These are phyloP conservation scores for Parnassius mnemosyne DNA, from an alignment of 2,888 invertebrate species.

Conservation along the genomic window DNA sequence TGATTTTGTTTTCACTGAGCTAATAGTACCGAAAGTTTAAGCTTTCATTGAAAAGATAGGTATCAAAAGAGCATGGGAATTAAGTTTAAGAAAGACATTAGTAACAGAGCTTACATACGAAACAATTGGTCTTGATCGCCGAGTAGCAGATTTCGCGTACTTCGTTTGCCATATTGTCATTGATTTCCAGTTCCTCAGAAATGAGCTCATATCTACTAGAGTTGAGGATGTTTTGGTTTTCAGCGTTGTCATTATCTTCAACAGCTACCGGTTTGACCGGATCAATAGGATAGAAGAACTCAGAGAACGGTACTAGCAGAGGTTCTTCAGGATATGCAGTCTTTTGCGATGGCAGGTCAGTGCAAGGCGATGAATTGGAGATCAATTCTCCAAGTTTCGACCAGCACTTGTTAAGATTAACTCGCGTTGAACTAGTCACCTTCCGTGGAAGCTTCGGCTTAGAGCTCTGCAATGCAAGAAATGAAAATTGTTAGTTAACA, in stretches of 20 bases:
- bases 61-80: conserved; percentile 40
- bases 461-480: conserved; percentile 71
- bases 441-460: conserved; percentile 80
- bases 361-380: conserved; percentile 65
- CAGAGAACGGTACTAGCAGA: conserved; percentile 62
- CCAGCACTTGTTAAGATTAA: conserved; percentile 85
- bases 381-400: conserved; percentile 81
- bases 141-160: conserved; percentile 78
- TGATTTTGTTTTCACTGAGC: conserved; percentile 78
- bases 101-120: conserved; percentile 73
- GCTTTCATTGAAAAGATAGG: conserved; percentile 31
- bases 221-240: conserved; percentile 71
- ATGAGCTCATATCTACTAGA: conserved; percentile 65
- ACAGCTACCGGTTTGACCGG: conserved; percentile 66
- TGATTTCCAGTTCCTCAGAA: conserved; percentile 66
- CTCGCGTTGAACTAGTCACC: conserved; percentile 78
- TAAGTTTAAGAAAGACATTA: conserved; percentile 35
- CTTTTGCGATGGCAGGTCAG: conserved; percentile 74
- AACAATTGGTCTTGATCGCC: conserved; percentile 55
- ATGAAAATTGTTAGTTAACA: conserved; percentile 29
- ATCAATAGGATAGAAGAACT: conserved; percentile 66
- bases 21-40: conserved; percentile 52
- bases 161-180: conserved; percentile 81
- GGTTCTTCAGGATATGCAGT: conserved; percentile 71
- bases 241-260: conserved; percentile 70